A percentile compares a stretch with the other conserved stretches of the same genome.
phyloP scores from a whole-genome alignment of 2,113 vertebrate species.

The Numenius arquata region DNA sequence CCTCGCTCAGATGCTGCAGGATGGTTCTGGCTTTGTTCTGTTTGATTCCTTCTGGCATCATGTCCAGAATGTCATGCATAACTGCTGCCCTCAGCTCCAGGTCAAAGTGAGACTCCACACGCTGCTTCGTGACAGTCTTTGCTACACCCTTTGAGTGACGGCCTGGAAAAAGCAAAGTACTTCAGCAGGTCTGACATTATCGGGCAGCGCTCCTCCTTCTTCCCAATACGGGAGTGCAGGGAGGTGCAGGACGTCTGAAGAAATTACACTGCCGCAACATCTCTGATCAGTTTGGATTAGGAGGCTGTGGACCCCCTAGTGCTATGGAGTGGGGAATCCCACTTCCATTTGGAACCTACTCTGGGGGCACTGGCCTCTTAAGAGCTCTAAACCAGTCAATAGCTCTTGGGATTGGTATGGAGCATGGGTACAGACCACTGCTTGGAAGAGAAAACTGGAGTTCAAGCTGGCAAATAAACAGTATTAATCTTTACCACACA shows the following conservation, averaged over 20 bases:
- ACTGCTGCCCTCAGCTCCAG: conserved; percentile 96
- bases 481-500: not conserved
- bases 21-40: conserved; percentile 99
- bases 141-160: conserved; percentile 98
- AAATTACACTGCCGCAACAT: not conserved
- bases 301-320: not conserved
- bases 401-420: not conserved
- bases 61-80: conserved; percentile 99
- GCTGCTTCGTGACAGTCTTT: conserved; percentile 98
- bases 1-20: conserved; percentile 96
- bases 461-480: not conserved
- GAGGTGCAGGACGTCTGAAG: not conserved
- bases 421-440: not conserved
- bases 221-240: not conserved
- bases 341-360: not conserved
- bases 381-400: not conserved
- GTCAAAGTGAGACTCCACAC: conserved; percentile 98
- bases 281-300: not conserved
- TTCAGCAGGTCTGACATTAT: not conserved
- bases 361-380: not conserved
- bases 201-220: not conserved
- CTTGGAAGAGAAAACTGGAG: not conserved
- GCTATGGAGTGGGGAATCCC: not conserved
- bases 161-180: conserved; percentile 68
- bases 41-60: conserved; percentile 99